These are phyloP conservation scores for Drosophila mettleri DNA, from an alignment of 2,888 invertebrate species.

Conservation along the genomic window DNA sequence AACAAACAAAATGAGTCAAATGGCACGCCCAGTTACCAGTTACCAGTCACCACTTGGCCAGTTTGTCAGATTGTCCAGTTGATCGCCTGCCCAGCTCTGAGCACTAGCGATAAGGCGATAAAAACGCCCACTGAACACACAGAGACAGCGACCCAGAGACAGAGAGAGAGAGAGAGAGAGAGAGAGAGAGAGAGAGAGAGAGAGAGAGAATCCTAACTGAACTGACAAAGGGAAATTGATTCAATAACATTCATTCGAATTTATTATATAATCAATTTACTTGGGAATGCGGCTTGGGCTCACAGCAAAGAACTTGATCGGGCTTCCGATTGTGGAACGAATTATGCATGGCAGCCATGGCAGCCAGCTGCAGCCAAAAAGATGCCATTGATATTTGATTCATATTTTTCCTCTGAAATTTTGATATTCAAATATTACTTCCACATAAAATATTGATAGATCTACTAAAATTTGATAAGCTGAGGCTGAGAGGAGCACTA, in stretches of 20 bases:
- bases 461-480: neutral
- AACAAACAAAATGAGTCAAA: slow-evolving; percentile 45
- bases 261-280: slow-evolving; percentile 20
- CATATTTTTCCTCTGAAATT: neutral
- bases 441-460: neutral
- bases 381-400: neutral
- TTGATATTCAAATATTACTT: neutral
- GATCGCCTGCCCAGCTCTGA: slow-evolving; percentile 21
- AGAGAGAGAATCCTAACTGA: neutral
- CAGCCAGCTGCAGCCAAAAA: neutral
- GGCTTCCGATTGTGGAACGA: neutral
- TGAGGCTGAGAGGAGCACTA: no score
- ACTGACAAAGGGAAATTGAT: slow-evolving; percentile 25
- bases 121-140: slow-evolving; percentile 49
- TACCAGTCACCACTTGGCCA: slow-evolving; percentile 10
- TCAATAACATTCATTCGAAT: slow-evolving; percentile 26
- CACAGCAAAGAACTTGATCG: slow-evolving; percentile 1
- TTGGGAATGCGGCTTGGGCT: neutral
- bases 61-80: slow-evolving; percentile 10
- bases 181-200: neutral
- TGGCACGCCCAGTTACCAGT: slow-evolving; percentile 41
- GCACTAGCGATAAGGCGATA: slow-evolving; percentile 43
- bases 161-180: neutral
- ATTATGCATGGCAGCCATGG: neutral
- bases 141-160: neutral